Evolutionary conservation across 2,113 vertebrate genomes (phyloP).

Genomic region (Cinclus cinclus): DNA sequence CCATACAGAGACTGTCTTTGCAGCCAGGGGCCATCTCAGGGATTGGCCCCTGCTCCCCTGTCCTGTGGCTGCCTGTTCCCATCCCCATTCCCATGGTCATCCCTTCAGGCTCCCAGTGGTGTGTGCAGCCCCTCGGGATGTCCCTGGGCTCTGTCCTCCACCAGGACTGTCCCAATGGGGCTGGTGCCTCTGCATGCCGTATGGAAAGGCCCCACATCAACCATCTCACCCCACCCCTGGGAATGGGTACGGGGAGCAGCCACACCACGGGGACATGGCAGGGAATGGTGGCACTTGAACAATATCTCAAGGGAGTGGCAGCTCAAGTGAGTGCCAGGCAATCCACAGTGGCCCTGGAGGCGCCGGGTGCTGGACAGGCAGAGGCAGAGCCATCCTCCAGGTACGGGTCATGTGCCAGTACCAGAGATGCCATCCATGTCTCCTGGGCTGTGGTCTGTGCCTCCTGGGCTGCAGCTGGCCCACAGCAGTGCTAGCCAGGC

Average conservation of each 20-base stretch:
- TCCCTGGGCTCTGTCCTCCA: neutral
- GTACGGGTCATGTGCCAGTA: accelerated
- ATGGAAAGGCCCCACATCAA: accelerated
- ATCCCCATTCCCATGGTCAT: neutral
- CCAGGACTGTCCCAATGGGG: neutral
- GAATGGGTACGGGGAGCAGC: neutral
- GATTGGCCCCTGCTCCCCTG: neutral
- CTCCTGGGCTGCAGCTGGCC: neutral
- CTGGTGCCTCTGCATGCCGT: neutral
- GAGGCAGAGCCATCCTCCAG: neutral
- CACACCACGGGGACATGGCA: accelerated
- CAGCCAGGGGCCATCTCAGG: neutral
- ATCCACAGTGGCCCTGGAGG: accelerated
- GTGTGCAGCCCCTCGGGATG: neutral
- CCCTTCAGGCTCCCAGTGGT: neutral
- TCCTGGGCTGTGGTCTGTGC: neutral
- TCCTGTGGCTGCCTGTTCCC: neutral
- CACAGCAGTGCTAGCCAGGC: neutral
- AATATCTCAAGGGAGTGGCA: too few species aligned
- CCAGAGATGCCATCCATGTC: accelerated
- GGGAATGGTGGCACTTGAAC: neutral
- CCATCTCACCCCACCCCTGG: accelerated
- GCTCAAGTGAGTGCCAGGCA: neutral
- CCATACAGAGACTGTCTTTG: neutral
- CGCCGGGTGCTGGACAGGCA: neutral